Percentiles rank a stretch among this genome's conserved stretches.
These are phyloP conservation scores for Tachina grossa DNA, from an alignment of 2,888 invertebrate species.

Conservation along the genomic window DNA sequence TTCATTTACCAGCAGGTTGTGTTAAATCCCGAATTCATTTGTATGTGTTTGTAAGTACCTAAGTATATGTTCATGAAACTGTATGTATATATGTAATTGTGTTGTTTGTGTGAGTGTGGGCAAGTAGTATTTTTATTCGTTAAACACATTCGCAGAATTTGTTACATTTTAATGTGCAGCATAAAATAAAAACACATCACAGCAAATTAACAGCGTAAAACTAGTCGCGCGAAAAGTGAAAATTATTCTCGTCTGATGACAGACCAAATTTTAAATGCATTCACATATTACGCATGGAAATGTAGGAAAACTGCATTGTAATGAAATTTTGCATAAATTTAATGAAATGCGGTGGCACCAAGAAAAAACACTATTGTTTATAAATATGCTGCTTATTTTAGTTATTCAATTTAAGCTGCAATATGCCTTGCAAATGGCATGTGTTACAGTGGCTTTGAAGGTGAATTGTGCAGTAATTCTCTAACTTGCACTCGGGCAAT, in stretches of 20 bases:
- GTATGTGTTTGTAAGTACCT: neutral
- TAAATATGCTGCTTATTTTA: conserved; percentile 28
- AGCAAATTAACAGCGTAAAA: conserved; percentile 39
- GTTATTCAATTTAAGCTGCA: conserved; percentile 13
- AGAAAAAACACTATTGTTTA: conserved; percentile 35
- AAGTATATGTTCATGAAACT: neutral
- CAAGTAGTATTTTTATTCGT: conserved; percentile 16
- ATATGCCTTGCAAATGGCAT: neutral
- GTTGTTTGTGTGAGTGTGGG: neutral
- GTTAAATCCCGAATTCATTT: conserved; percentile 37
- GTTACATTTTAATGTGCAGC: conserved; percentile 39
- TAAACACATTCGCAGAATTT: conserved; percentile 36
- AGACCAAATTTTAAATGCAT: conserved; percentile 21
- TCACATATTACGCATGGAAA: neutral
- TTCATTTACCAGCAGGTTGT: conserved; percentile 40
- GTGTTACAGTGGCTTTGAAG: neutral
- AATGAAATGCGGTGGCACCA: conserved; percentile 47
- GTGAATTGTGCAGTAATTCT: too few relatives aligned
- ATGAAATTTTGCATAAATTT: conserved; percentile 30
- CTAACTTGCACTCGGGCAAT: too few relatives aligned
- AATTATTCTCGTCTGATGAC: neutral
- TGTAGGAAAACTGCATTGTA: neutral
- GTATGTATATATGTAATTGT: neutral
- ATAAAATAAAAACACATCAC: conserved; percentile 38
- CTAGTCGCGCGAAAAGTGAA: conserved; percentile 13